A percentile compares a stretch with the other conserved stretches of the same genome.
Evolutionary conservation across 1,140 invertebrate species (phyloP).

Genomic region (Sycobia sp.): DNA sequence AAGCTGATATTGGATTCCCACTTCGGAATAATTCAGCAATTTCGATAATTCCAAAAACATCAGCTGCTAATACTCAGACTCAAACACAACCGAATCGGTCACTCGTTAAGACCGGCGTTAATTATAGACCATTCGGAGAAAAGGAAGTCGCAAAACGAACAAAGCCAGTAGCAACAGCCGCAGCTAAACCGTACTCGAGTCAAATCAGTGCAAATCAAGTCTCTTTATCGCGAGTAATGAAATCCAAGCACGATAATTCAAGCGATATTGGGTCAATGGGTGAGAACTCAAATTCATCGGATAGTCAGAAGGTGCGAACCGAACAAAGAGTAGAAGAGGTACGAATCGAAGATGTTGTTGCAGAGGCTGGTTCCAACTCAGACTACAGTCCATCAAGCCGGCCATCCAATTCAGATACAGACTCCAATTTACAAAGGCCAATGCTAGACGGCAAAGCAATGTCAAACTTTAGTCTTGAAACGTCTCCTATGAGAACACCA

Average conservation of each 20-base stretch:
- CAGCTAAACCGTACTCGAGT: constrained; percentile 52
- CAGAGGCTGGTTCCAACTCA: constrained; percentile 51
- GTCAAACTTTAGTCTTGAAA: constrained; percentile 15
- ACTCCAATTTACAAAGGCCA: constrained; percentile 31
- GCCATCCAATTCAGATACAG: constrained; percentile 44
- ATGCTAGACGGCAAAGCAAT: constrained; percentile 23
- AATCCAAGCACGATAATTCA: constrained; percentile 52
- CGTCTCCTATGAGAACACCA: not conserved
- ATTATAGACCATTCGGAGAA: constrained; percentile 53
- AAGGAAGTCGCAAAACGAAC: constrained; percentile 52
- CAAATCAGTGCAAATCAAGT: constrained; percentile 54
- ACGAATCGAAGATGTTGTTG: constrained; percentile 55
- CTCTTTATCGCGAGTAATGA: constrained; percentile 51
- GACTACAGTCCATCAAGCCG: constrained; percentile 52
- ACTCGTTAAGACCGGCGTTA: constrained; percentile 43
- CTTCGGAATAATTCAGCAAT: constrained; percentile 72
- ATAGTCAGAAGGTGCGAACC: constrained; percentile 50
- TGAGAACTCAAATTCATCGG: constrained; percentile 59
- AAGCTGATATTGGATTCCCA: constrained; percentile 63
- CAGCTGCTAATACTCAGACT: constrained; percentile 34
- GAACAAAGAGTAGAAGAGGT: constrained; percentile 59
- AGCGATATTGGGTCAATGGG: constrained; percentile 52
- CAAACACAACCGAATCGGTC: constrained; percentile 20
- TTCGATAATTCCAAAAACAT: constrained; percentile 68
- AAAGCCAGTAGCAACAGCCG: constrained; percentile 54